These are phyloP conservation scores for Cylloceria caligata DNA, from an alignment of 2,888 invertebrate species.

Conservation along the genomic window DNA sequence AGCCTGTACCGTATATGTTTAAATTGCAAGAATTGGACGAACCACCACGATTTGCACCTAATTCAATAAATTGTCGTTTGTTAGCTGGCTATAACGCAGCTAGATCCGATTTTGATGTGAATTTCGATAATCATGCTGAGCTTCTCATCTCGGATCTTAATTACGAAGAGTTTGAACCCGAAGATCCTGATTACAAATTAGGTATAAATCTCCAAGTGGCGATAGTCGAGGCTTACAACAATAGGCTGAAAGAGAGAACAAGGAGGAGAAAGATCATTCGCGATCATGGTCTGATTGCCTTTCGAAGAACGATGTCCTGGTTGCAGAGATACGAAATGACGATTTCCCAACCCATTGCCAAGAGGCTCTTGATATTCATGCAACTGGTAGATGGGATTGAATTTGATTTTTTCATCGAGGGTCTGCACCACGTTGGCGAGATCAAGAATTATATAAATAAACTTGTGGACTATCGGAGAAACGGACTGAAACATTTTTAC, in stretches of 20 bases:
- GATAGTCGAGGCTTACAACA: slow-evolving; percentile 91
- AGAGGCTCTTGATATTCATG: slow-evolving; percentile 90
- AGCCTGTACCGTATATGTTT: slow-evolving; percentile 88
- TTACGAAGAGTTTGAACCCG: slow-evolving; percentile 83
- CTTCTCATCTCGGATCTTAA: slow-evolving; percentile 85
- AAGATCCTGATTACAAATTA: slow-evolving; percentile 85
- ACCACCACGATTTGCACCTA: slow-evolving; percentile 88
- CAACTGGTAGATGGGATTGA: slow-evolving; percentile 90
- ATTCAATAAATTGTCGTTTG: slow-evolving; percentile 86
- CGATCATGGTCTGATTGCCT: slow-evolving; percentile 92
- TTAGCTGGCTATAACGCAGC: slow-evolving; percentile 94
- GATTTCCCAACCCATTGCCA: slow-evolving; percentile 86
- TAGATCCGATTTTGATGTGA: slow-evolving; percentile 93
- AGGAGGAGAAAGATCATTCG: slow-evolving; percentile 91
- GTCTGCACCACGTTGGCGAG: slow-evolving; percentile 90
- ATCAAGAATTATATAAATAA: slow-evolving; percentile 87
- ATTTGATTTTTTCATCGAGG: slow-evolving; percentile 92
- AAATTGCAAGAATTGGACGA: slow-evolving; percentile 89
- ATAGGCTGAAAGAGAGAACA: slow-evolving; percentile 90
- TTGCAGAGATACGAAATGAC: slow-evolving; percentile 89
- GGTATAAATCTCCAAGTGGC: slow-evolving; percentile 89
- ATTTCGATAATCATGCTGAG: slow-evolving; percentile 94
- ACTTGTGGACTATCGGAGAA: slow-evolving; percentile 88
- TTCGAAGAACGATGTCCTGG: slow-evolving; percentile 89
- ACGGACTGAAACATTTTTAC: slow-evolving; percentile 89